Percentiles rank a stretch among this genome's conserved stretches.
phyloP scores from a whole-genome alignment of 2,888 invertebrate species.

The Macrophya annulata region DNA sequence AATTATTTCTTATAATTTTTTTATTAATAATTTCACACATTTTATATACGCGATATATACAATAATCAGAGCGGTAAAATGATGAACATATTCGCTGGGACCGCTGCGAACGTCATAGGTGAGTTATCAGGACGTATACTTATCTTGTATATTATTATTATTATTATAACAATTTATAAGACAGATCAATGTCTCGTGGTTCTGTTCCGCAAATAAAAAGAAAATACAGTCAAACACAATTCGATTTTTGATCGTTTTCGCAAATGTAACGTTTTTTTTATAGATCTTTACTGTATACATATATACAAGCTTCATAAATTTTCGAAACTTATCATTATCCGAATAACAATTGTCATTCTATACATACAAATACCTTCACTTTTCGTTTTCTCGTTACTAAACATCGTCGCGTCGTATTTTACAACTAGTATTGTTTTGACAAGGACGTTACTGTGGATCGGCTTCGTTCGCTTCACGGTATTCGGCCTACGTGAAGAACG shows the following conservation, averaged over 20 bases:
- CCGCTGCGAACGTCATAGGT: conserved; percentile 76
- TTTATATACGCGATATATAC: background rate
- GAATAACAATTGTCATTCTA: too few species aligned
- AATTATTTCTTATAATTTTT: too few species aligned
- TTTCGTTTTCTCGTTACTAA: background rate
- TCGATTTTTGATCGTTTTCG: too few species aligned
- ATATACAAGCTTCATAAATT: too few species aligned
- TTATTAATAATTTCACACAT: background rate
- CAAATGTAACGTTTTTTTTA: too few species aligned
- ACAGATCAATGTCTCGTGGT: too few species aligned
- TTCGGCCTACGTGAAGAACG: conserved; percentile 28
- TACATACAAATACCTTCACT: background rate
- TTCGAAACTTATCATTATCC: too few species aligned
- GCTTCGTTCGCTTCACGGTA: background rate
- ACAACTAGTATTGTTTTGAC: conserved; percentile 31
- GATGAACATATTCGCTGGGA: conserved; percentile 75
- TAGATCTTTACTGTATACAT: too few species aligned
- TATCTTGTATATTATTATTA: background rate
- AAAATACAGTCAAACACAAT: too few species aligned
- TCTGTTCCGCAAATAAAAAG: too few species aligned
- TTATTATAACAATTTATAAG: background rate
- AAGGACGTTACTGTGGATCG: conserved; percentile 7
- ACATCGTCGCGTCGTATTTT: background rate
- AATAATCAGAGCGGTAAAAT: conserved; percentile 61
- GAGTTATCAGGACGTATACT: conserved; percentile 67